Base-by-base conservation (phyloP, 2,113 vertebrate species). In the Sorex araneus region DNA sequence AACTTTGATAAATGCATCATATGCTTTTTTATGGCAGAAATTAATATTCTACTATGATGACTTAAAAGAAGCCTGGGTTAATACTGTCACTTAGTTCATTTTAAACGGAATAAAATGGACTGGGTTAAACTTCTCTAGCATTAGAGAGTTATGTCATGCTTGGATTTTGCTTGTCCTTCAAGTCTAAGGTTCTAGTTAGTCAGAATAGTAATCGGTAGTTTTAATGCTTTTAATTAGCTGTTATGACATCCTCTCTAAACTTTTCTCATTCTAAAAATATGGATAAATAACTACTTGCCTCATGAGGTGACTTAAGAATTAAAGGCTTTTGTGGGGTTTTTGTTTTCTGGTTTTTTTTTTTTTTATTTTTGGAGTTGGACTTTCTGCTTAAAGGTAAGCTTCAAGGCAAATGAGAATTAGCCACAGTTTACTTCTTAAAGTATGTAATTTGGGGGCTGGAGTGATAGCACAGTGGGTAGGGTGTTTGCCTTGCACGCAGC, bases 191-290 rank as follows among this genome's bases (percentile, higher is more conserved):
- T 57, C 34, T 81, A 63, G 25, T 27, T 21, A 86, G 54, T 25
- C 25, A 79, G 88, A 84, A 57, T 32, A 67, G 32, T 32, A 89
- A 60, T 93, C n/a, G 74, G 27, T 16, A 10, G 50, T 94, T 32
- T 75, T 70, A 45, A 66, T 16, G n/a, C 40, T 83, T 92, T 90
- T 89, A 84, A 77, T 50, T 92, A 71, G n/a, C 79, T 93, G 0
- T 77, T 60, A 4, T 94, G 64, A 77, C 27, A 73, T 3, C 40
- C 13, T 94, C 1, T 15, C 10, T 67, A 66, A 71, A 85, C 16
- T 84, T 94, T 95, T 93, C 66, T 84, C 1, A 43, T 74, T 91
- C 50, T 34, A 79, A 87, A 95, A 88, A 85, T 76, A 18, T 27
- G 30, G 50, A 32, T 91, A 78, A 89, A 32, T 73, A 89, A 73